phyloP scores from a whole-genome alignment of 2,797 vertebrate species.

The Cichlasoma orientale region DNA sequence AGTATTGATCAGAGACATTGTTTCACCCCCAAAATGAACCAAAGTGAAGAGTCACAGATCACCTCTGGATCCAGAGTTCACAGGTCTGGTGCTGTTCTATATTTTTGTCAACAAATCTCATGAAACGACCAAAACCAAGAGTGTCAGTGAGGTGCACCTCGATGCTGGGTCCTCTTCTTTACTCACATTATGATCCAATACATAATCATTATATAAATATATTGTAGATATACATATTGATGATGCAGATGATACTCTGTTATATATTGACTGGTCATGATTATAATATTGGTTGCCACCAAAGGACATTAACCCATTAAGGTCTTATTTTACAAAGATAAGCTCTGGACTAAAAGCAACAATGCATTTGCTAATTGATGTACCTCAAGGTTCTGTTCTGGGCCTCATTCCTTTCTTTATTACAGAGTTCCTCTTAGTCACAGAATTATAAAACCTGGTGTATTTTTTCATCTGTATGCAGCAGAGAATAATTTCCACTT shows the following conservation, averaged over 20 bases:
- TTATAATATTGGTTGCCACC: too few relatives aligned
- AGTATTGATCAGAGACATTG: constrained; percentile 40
- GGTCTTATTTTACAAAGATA: too few relatives aligned
- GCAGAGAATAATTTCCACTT: neutral
- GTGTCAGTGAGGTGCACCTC: neutral
- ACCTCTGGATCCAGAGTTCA: neutral
- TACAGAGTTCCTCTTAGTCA: neutral
- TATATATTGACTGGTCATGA: too few relatives aligned
- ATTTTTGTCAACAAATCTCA: constrained; percentile 14
- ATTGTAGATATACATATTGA: too few relatives aligned
- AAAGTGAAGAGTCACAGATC: neutral
- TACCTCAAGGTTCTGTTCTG: neutral
- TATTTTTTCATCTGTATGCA: neutral
- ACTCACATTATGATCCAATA: too few relatives aligned
- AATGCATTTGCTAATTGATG: neutral
- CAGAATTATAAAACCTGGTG: neutral
- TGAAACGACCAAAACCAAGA: neutral
- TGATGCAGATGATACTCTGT: too few relatives aligned
- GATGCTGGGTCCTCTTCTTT: neutral
- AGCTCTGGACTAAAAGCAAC: neutral
- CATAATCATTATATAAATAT: too few relatives aligned
- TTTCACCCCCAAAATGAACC: constrained; percentile 3
- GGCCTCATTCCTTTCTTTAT: neutral
- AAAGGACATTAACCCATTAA: too few relatives aligned
- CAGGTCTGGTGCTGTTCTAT: constrained; percentile 19